Percentiles rank a stretch among this genome's conserved stretches.
Conservation (phyloP, 1,140 invertebrate species). For the Meloidogyne hapla region DNA sequence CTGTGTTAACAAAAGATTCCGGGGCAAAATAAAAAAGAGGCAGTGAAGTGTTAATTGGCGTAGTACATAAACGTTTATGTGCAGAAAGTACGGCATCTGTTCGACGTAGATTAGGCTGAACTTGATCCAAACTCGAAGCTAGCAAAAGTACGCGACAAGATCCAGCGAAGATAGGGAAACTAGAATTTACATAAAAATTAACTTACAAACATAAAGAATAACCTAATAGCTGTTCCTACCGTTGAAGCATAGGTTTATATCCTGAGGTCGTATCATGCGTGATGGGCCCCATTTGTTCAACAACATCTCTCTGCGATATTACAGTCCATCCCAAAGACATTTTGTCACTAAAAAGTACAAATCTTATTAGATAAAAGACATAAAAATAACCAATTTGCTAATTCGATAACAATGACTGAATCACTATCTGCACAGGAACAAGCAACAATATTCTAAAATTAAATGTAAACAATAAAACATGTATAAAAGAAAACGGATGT, state of each 20-base stretch:
- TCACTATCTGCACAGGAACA: neutral
- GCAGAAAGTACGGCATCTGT: conserved; percentile 8
- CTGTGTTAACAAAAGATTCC: neutral
- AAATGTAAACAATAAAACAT: neutral
- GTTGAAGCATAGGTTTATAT: neutral
- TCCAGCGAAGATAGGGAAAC: conserved; percentile 21
- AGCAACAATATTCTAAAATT: neutral
- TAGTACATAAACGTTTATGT: conserved; percentile 1
- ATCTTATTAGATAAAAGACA: neutral
- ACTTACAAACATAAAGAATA: neutral
- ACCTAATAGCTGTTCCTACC: neutral
- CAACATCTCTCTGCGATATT: neutral
- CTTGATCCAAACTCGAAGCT: neutral
- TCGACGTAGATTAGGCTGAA: neutral
- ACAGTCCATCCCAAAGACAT: conserved; percentile 9
- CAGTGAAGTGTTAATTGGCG: neutral
- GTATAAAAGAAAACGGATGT: neutral
- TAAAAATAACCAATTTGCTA: neutral
- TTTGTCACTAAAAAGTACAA: neutral
- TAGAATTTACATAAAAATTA: neutral
- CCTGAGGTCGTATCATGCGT: neutral
- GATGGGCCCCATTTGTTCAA: neutral
- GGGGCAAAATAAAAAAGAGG: conserved; percentile 7
- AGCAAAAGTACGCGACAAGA: conserved; percentile 15
- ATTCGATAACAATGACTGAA: conserved; percentile 10